Percentiles rank a stretch among this genome's conserved stretches.
Conservation (phyloP, 2,888 invertebrate species). For the Chymomyza procnemis region DNA sequence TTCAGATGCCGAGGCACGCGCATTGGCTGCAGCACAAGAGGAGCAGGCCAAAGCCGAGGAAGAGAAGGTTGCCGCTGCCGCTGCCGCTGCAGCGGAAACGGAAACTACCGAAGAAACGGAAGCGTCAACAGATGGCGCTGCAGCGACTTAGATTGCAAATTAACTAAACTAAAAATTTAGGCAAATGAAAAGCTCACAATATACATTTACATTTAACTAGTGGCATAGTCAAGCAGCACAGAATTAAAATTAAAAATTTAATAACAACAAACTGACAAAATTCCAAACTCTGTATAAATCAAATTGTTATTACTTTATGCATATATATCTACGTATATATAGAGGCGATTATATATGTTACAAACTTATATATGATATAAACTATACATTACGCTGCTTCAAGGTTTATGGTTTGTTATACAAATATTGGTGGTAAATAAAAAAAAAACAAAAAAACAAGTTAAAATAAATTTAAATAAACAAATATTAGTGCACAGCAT, state of each 20-base stretch:
- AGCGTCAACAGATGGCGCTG: slow-evolving; percentile 34
- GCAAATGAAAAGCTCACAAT: background rate
- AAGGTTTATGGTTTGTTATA: slow-evolving; percentile 33
- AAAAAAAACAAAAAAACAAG: slow-evolving; percentile 19
- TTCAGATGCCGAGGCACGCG: slow-evolving; percentile 72
- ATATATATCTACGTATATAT: background rate
- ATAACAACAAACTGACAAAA: background rate
- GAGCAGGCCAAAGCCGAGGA: slow-evolving; percentile 30
- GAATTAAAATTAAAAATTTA: slow-evolving; percentile 21
- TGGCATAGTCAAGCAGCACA: slow-evolving; percentile 3
- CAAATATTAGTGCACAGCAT: slow-evolving; percentile 24
- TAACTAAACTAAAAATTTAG: slow-evolving; percentile 17
- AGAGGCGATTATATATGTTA: background rate
- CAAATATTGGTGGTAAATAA: background rate
- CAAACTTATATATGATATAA: slow-evolving; percentile 4
- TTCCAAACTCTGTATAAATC: background rate
- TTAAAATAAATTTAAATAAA: slow-evolving; percentile 16
- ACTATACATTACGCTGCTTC: slow-evolving; percentile 5
- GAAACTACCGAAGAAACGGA: slow-evolving; percentile 31
- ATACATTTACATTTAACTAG: background rate
- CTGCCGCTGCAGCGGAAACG: slow-evolving; percentile 34
- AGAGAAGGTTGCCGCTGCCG: slow-evolving; percentile 21
- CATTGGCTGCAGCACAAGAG: slow-evolving; percentile 59
- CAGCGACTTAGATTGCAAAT: slow-evolving; percentile 20
- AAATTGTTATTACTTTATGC: background rate